A percentile compares a stretch with the other conserved stretches of the same genome.
These are phyloP conservation scores for Cartodere bifasciata DNA, from an alignment of 2,888 invertebrate genomes.

Conservation along the genomic window DNA sequence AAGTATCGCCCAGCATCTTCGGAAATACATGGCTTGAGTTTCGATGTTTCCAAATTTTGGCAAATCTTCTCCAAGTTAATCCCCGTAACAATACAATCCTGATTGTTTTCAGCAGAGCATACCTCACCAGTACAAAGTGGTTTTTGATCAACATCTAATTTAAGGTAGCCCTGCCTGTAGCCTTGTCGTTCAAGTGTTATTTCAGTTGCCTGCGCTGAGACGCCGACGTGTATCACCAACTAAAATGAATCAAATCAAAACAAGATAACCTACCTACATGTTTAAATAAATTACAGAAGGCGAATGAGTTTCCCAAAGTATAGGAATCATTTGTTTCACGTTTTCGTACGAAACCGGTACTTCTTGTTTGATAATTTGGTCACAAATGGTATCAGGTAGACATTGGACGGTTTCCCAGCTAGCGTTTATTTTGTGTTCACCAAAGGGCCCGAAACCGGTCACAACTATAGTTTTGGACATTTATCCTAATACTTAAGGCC, in stretches of 20 bases:
- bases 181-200: conserved; percentile 61
- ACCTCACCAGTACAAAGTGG: conserved; percentile 36
- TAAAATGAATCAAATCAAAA: too few species aligned
- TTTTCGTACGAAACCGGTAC: conserved; percentile 61
- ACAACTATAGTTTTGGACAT: conserved; percentile 32
- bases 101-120: conserved; percentile 22
- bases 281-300: conserved; percentile 55
- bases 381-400: conserved; percentile 41
- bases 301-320: conserved; percentile 54
- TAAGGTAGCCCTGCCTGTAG: conserved; percentile 45
- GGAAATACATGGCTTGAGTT: conserved; percentile 40
- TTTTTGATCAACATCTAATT: conserved; percentile 42
- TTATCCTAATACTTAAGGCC: too few species aligned
- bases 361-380: conserved; percentile 45
- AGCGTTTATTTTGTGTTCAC: conserved; percentile 56
- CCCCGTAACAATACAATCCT: conserved; percentile 28
- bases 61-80: conserved; percentile 43
- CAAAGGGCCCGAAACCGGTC: conserved; percentile 75
- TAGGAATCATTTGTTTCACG: conserved; percentile 50
- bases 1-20: conserved; percentile 60
- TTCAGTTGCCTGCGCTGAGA: conserved; percentile 46
- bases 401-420: conserved; percentile 73
- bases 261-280: too few species aligned
- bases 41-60: conserved; percentile 38
- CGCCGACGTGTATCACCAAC: conserved; percentile 73